phyloP scores from a whole-genome alignment of 2,888 invertebrate species.

The Heliconius cydno region DNA sequence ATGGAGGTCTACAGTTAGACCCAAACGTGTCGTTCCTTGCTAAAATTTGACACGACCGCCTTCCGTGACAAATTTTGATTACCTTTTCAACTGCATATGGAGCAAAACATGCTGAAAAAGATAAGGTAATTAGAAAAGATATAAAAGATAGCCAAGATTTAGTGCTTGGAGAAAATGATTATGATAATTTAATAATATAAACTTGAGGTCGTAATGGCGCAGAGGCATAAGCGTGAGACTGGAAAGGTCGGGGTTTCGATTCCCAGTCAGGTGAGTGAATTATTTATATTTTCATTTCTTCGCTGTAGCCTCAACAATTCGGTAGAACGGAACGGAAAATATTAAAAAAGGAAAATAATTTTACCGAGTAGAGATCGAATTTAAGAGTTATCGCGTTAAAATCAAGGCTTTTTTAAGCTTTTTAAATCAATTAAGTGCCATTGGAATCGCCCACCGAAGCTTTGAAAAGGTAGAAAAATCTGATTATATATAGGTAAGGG shows the following conservation, averaged over 20 bases:
- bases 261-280: neutral
- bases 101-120: conserved; percentile 88
- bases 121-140: neutral
- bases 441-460: too few relatives aligned
- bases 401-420: too few relatives aligned
- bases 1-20: conserved; percentile 88
- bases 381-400: too few relatives aligned
- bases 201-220: neutral
- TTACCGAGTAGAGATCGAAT: too few relatives aligned
- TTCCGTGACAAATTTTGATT: conserved; percentile 92
- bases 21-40: conserved; percentile 91
- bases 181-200: neutral
- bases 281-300: neutral
- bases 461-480: too few relatives aligned
- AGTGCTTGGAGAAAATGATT: neutral
- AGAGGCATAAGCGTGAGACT: neutral
- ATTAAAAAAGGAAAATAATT: too few relatives aligned
- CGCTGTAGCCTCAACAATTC: neutral
- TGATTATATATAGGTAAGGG: too few relatives aligned
- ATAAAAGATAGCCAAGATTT: neutral
- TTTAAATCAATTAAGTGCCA: too few relatives aligned
- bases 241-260: neutral
- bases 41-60: conserved; percentile 88
- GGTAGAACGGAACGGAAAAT: neutral
- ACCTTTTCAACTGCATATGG: conserved; percentile 94